phyloP scores from a whole-genome alignment of 2,888 invertebrate species.

The Lycaena phlaeas region DNA sequence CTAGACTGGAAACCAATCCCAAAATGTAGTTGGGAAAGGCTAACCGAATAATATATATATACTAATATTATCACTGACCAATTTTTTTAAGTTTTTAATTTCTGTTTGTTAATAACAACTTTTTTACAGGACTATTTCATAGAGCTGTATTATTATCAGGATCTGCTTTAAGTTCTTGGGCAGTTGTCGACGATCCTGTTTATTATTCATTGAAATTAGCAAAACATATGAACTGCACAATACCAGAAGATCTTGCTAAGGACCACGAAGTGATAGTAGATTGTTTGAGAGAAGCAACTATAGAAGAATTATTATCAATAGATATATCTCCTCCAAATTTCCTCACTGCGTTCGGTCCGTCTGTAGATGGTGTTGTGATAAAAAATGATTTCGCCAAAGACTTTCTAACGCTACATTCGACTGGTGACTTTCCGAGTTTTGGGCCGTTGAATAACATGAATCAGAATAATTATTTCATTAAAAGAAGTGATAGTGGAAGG shows the following conservation, averaged over 20 bases:
- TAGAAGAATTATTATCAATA: slow-evolving; percentile 81
- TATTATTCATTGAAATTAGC: slow-evolving; percentile 86
- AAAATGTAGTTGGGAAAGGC: no score
- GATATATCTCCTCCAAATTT: slow-evolving; percentile 87
- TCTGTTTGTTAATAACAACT: no score
- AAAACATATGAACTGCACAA: slow-evolving; percentile 84
- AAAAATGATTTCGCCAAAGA: slow-evolving; percentile 89
- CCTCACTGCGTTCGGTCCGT: slow-evolving; percentile 91
- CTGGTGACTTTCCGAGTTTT: slow-evolving; percentile 75
- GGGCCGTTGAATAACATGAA: slow-evolving; percentile 74
- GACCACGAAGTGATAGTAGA: slow-evolving; percentile 90
- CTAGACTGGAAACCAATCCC: no score
- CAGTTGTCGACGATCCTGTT: slow-evolving; percentile 88
- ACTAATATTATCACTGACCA: no score
- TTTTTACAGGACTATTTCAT: slow-evolving; percentile 83
- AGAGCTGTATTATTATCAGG: slow-evolving; percentile 89
- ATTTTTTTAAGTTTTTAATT: no score
- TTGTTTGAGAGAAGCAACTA: slow-evolving; percentile 82
- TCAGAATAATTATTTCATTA: slow-evolving; percentile 71
- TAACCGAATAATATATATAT: no score
- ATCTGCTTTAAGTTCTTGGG: slow-evolving; percentile 92
- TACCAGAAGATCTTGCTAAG: slow-evolving; percentile 85
- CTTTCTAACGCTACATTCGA: slow-evolving; percentile 79
- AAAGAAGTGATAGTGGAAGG: slow-evolving; percentile 75
- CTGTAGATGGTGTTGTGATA: slow-evolving; percentile 95